Evolutionary conservation across 2,888 invertebrate species (phyloP).

Genomic region (Dione vanillae): DNA sequence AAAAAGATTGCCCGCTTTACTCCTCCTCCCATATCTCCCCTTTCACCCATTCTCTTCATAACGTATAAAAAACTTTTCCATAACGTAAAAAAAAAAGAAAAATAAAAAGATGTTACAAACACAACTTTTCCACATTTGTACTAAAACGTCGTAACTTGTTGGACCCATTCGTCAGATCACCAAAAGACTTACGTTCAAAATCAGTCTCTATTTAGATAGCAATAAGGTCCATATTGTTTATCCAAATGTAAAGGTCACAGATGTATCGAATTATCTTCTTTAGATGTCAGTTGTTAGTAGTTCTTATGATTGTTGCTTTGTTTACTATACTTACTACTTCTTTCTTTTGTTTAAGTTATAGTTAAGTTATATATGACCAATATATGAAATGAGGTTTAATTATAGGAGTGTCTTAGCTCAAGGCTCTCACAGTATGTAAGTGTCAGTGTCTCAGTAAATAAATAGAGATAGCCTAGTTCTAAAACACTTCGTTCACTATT

Average conservation of each 20-base stretch:
- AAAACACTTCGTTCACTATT: too few species aligned
- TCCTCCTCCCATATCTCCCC: too few species aligned
- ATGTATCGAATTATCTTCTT: constrained; percentile 27
- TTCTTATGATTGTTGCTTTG: background rate
- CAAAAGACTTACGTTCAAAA: background rate
- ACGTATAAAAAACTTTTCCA: background rate
- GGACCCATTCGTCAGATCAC: constrained; percentile 8
- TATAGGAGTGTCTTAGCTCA: background rate
- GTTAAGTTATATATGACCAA: background rate
- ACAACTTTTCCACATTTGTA: constrained; percentile 13
- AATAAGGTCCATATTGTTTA: background rate
- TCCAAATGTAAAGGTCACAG: constrained; percentile 13
- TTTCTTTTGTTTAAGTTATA: constrained; percentile 1
- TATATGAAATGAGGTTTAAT: too few species aligned
- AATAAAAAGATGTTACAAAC: constrained; percentile 12
- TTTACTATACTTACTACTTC: background rate
- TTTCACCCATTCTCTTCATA: background rate
- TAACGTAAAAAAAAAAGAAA: background rate
- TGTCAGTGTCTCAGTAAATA: too few species aligned
- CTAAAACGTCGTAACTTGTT: constrained; percentile 12
- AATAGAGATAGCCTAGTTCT: too few species aligned
- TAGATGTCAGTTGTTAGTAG: constrained; percentile 20
- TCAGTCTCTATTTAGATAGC: background rate
- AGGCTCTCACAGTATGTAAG: background rate
- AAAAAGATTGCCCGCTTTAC: too few species aligned